Evolutionary conservation across 2,797 vertebrate genomes (phyloP), one percentile per base, ranked within the genome.

Genomic region (Catostomus latipinnis): DNA sequence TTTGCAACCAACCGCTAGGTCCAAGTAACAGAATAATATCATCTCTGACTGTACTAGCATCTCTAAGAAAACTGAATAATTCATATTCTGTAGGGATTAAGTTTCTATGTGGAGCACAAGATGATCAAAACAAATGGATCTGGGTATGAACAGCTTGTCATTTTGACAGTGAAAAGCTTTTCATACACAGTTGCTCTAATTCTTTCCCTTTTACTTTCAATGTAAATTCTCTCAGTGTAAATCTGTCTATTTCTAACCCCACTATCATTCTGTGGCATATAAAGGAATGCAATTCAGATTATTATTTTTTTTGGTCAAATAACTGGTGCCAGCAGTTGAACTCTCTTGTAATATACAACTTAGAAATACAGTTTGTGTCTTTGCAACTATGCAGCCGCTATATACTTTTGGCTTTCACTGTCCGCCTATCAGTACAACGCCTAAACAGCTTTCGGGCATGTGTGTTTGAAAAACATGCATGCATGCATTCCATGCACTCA

Each of bases 401-500:
- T n/a, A 49, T 63, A 82, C 52, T 22, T 56, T 54, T 79, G 76
- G 63, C 66, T 66, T 75, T 76, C 7, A 71, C 78, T 68, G 65
- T 0, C 62, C 60, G 58, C 12, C 45, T 16, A 13, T 49, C 53
- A 67, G 74, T 57, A 53, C 53, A 9, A 43, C 18, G 4, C 65
- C 68, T 71, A 22, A 61, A 66, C 34, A 62, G 74, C 83, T 80
- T 80, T 52, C 16, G 52, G 81, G 76, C 65, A 76, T 67, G 50
- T 74, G 50, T 71, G 49, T 62, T 14, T 71, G 62, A 73, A 82
- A 76, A 18, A 45, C 63, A 88, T 78, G 65, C 71, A 77, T 75
- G 52, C 67, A 80, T 79, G 58, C 81, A 86, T 86, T 83, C 75
- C 66, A 75, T 71, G 14, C 61, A 56, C 60, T 84, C 82, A 82